Base-by-base conservation (phyloP, 2,797 vertebrate genomes). In the Phataginus tricuspis region DNA sequence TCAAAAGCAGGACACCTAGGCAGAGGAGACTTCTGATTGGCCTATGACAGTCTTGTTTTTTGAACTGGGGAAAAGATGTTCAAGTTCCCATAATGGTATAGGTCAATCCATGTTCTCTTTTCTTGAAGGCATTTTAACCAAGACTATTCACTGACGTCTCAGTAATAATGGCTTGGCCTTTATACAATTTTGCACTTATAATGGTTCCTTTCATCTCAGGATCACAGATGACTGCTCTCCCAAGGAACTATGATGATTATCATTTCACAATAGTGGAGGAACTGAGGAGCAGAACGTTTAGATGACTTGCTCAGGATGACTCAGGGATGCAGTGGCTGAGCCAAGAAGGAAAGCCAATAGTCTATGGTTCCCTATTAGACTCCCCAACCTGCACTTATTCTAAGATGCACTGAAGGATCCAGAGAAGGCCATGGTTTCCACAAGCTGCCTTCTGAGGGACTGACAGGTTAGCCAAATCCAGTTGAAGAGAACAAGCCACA, bases 151-250 rank as follows among this genome's bases (percentile, higher is more conserved):
- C 9, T 71, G 64, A 93, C 49, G 37, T 68, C 66, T 55, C 90
- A n/a, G 42, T 69, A 90, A 90, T 72, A 63, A 71, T 49, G 10
- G 45, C 16, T 55, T 68, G 59, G 37, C 45, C 74, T 92, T 92
- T 78, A 34, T 64, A 86, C 82, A 34, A 23, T 45, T 94, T 95
- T 94, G 7, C 10, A 78, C 57, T 68, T 90, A 61, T 7, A 92
- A 63, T 95, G 57, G 39, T 51, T 91, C 63, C 42, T 87, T 97
- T 94, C 77, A 90, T 94, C 72, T 91, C 57, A 69, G 68, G 27
- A 80, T 90, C 78, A 93, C 53, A 92, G 86, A 96, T 63, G 39
- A 77, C 9, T 75, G 92, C 8, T 84, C 87, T 80, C n/a, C 10
- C 37, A 55, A 74, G 51, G 79, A 77, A 84, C 79, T 85, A 15